Evolutionary conservation across 2,113 vertebrate genomes (phyloP).

Genomic region (Accipiter cooperii): DNA sequence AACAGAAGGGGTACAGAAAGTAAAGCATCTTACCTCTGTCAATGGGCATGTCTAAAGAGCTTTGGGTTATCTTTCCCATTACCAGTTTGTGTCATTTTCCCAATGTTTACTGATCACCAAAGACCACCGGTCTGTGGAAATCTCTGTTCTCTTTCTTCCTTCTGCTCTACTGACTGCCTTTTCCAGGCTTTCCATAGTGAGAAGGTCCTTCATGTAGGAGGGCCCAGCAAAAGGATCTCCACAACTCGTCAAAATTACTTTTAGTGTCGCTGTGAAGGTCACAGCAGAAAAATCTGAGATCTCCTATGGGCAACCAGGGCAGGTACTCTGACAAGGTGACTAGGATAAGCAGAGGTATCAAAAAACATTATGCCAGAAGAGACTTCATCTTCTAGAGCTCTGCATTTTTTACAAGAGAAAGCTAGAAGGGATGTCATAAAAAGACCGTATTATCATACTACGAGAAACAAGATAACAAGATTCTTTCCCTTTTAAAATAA

Average conservation of each 20-base stretch:
- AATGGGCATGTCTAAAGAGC: not conserved
- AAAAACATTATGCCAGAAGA: not conserved
- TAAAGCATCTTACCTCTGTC: not conserved
- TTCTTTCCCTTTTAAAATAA: not conserved
- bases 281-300: not conserved
- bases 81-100: not conserved
- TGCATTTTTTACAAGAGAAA: not conserved
- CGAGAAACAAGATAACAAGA: not conserved
- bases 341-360: not conserved
- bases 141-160: not conserved
- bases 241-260: not conserved
- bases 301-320: fast-evolving
- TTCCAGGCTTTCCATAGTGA: not conserved
- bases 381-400: not conserved
- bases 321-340: not conserved
- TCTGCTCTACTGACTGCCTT: not conserved
- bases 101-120: not conserved
- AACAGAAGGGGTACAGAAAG: not conserved
- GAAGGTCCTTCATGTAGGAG: not conserved
- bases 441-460: not conserved
- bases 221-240: not conserved
- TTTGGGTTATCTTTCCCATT: not conserved
- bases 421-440: not conserved
- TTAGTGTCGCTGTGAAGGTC: not conserved
- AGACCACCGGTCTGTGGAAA: not conserved